Conservation (phyloP, 2,888 invertebrate species). For the Globia sparganii region DNA sequence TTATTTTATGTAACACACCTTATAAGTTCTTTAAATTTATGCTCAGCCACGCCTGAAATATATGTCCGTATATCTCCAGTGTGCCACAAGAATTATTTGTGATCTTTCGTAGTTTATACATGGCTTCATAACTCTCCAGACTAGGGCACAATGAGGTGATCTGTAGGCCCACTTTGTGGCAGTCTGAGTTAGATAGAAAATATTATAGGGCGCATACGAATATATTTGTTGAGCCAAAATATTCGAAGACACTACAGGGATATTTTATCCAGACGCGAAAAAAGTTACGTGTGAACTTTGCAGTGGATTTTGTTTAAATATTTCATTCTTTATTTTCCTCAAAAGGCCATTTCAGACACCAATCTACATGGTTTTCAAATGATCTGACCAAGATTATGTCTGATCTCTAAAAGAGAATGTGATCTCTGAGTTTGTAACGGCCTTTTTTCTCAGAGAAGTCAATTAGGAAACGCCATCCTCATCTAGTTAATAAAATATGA, state of each 20-base stretch:
- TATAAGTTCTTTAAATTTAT: slow-evolving; percentile 50
- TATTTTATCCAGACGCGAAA: slow-evolving; percentile 21
- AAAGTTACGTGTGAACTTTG: slow-evolving; percentile 18
- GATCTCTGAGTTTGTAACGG: neutral
- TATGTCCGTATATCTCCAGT: slow-evolving; percentile 48
- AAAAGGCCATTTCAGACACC: neutral
- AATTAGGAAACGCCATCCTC: neutral
- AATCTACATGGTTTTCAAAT: neutral
- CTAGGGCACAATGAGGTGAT: slow-evolving; percentile 59
- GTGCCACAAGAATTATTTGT: slow-evolving; percentile 51
- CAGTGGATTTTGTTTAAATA: neutral
- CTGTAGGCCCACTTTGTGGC: slow-evolving; percentile 51
- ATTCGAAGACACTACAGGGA: slow-evolving; percentile 22
- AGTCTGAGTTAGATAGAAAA: slow-evolving; percentile 47
- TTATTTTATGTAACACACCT: slow-evolving; percentile 33
- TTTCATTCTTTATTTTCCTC: neutral
- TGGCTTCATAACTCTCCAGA: slow-evolving; percentile 54
- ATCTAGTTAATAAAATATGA: neutral
- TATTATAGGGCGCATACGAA: slow-evolving; percentile 26
- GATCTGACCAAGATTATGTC: neutral
- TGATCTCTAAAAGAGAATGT: neutral
- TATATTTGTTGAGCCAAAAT: slow-evolving; percentile 37
- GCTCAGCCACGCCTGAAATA: slow-evolving; percentile 47
- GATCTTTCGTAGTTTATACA: slow-evolving; percentile 58
- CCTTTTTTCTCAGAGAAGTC: neutral